Base-by-base conservation (phyloP, 1,140 invertebrate species). In the Scaptomyza graminum region DNA sequence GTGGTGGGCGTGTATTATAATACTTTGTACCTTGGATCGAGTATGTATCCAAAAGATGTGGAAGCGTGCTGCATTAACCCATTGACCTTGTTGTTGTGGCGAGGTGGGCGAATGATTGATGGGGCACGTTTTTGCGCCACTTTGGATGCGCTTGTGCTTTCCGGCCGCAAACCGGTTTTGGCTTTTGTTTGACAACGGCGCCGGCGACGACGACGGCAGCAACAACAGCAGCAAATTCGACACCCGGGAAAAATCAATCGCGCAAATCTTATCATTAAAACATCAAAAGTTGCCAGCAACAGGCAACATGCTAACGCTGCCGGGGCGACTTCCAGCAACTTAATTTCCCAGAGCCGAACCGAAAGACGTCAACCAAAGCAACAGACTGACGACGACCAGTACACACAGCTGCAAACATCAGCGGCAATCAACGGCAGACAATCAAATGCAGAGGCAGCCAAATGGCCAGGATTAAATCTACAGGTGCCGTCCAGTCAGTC, bases 211-310 rank as follows among this genome's bases (percentile, higher is more conserved):
- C n/a, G n/a, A n/a, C n/a, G n/a, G n/a, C n/a, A n/a, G 0, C 52
- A 18, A 1, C 5, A 7, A 55, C 44, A 39, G 68, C 66, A 81
- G 34, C 56, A 60, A 77, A 82, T 76, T 79, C 63, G 75, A 88
- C 83, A 88, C 72, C 79, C 83, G 54, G 79, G 76, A 83, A 87
- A 79, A 87, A 88, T 87, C 83, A 87, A 87, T 87, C 83, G 83
- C 55, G 54, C 76, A 79, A 88, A 79, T 87, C 84, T 87, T 89
- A 87, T 87, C 83, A 87, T 87, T 88, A 88, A 83, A 87, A 88
- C 84, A 88, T 87, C 83, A 87, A 87, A 88, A 79, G 83, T 66
- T 82, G 74, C 61, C 75, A 76, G 72, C 65, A n/a, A n/a, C 76
- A 43, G 1, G 31, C 69, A 65, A 63, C 78, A 85, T 85, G 82